phyloP scores from a whole-genome alignment of 2,888 invertebrate genomes.

The Drosophila anceps region DNA sequence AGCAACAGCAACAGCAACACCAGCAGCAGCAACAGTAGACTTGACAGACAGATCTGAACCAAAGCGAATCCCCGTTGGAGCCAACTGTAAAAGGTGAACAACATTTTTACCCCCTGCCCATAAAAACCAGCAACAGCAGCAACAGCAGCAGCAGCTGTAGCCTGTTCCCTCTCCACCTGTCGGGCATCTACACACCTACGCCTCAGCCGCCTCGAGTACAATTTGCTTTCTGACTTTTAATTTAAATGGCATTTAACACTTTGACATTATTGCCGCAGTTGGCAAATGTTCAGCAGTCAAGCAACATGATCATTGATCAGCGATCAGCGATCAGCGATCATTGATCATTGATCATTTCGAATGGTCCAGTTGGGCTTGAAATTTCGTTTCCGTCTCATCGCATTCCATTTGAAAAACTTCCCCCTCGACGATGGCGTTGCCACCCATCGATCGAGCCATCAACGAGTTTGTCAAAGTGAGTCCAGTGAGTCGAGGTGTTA shows the following conservation, averaged over 20 bases:
- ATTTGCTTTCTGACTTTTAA: slow-evolving; percentile 21
- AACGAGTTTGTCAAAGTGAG: slow-evolving; percentile 41
- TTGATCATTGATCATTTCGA: slow-evolving; percentile 7
- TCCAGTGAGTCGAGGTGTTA: slow-evolving; percentile 16
- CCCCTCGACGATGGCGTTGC: neutral
- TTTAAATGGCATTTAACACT: slow-evolving; percentile 70
- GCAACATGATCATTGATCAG: slow-evolving; percentile 25
- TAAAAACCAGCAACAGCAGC: neutral
- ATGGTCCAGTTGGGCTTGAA: slow-evolving; percentile 8
- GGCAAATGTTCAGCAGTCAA: slow-evolving; percentile 13
- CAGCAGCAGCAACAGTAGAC: slow-evolving; percentile 8
- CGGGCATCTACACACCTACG: slow-evolving; percentile 10
- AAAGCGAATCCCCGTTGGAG: slow-evolving; percentile 25
- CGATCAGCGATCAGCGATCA: slow-evolving; percentile 6
- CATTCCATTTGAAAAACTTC: slow-evolving; percentile 19
- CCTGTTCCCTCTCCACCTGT: slow-evolving; percentile 6
- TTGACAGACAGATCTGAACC: slow-evolving; percentile 51
- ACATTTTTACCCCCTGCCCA: slow-evolving; percentile 44
- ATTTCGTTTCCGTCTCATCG: slow-evolving; percentile 2
- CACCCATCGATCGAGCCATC: neutral
- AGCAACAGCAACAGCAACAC: neutral
- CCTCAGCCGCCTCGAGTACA: slow-evolving; percentile 16
- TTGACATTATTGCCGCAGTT: slow-evolving; percentile 70
- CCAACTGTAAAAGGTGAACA: slow-evolving; percentile 73
- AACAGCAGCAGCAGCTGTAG: neutral